Base-by-base conservation (phyloP, 1,140 invertebrate species). In the Stenopsyche tienmushanensis region DNA sequence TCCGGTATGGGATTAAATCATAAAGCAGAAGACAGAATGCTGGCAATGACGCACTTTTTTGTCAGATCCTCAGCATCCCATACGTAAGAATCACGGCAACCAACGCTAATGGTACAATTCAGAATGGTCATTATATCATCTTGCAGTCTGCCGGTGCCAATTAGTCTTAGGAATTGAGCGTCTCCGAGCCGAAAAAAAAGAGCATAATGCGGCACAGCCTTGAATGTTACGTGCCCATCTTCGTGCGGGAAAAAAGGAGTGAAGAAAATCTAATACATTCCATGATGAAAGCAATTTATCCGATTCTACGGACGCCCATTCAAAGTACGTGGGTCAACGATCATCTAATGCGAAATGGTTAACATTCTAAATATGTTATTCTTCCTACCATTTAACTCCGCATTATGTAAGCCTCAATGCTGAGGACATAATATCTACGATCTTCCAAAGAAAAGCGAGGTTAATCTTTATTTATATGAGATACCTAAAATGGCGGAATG, bases 181-280 rank as follows among this genome's bases (percentile, higher is more conserved):
- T 60, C 55, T 18, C 10, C 55, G n/a, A n/a, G n/a, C n/a, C n/a
- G 15, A 15, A 17, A 49, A 49, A 49, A 49, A 34, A 34, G 29
- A 34, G 29, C 29, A 50, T 65, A 49, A 65, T 65, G 39, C 39
- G 10, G 20, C 24, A 57, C 34, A 63, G 49, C 65, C 65, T 62
- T 62, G 65, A 24, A 57, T 59, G 17, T 52, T 60, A 55, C 59
- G 29, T 62, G 65, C 50, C 59, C 21, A 47, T 67, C 50, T 67
- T 45, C 29, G 18, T 17, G 21, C 44, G 53, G 47, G 44, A 52
- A 59, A 47, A 62, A 44, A 54, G 34, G 34, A 26, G 62, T 34
- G 41, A 67, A 67, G 41, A 66, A 52, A 21, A 64, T 39, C n/a
- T 44, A 18, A 10, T 25, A 53, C 23, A 34, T 18, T 25, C 45